Evolutionary conservation across 2,113 vertebrate genomes (phyloP).

Genomic region (Ploceus nigricollis): DNA sequence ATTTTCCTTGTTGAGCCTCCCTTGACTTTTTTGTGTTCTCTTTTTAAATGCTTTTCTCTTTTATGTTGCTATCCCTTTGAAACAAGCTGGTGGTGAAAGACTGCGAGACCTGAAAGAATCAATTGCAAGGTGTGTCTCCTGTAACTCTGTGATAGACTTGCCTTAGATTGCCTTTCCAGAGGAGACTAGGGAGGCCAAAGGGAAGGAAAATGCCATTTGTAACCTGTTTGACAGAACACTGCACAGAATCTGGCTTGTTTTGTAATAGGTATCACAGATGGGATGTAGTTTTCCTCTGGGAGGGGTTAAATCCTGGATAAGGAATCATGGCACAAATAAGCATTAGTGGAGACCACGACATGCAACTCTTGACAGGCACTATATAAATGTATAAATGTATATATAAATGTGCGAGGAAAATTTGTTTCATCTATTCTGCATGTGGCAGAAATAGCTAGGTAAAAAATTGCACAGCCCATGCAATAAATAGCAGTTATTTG

Average conservation of each 20-base stretch:
- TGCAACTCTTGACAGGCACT: background rate
- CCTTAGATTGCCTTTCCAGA: background rate
- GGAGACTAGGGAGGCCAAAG: background rate
- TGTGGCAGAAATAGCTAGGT: conserved; percentile 20
- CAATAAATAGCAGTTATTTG: conserved; percentile 59
- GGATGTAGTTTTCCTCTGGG: background rate
- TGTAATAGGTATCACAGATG: background rate
- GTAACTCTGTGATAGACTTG: background rate
- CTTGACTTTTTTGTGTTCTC: background rate
- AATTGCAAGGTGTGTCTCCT: background rate
- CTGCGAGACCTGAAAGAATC: background rate
- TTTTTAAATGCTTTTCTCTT: background rate
- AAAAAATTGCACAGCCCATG: conserved; percentile 6
- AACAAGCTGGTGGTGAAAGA: background rate
- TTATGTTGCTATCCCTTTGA: background rate
- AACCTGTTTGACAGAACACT: background rate
- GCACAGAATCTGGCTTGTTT: background rate
- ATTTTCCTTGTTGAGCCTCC: background rate
- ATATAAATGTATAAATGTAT: background rate
- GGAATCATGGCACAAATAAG: background rate
- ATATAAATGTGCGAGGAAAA: background rate
- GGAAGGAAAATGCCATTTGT: background rate
- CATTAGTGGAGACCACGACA: background rate
- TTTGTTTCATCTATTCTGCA: conserved; percentile 19
- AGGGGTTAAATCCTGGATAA: background rate